Evolutionary conservation across 2,888 invertebrate species (phyloP).

Genomic region (Noctua pronuba): DNA sequence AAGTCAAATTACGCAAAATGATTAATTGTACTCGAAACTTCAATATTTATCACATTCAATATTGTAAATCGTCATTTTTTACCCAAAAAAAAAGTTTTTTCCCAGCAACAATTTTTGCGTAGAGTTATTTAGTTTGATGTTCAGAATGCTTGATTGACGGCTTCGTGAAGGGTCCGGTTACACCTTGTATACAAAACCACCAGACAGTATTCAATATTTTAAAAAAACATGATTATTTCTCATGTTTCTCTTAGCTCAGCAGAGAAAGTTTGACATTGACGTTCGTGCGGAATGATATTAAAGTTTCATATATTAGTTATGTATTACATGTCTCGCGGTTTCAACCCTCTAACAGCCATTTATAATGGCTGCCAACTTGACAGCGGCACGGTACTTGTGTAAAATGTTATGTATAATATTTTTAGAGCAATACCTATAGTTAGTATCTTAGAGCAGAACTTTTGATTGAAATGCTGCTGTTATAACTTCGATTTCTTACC

Average conservation of each 20-base stretch:
- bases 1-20: too few relatives aligned
- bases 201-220: not conserved
- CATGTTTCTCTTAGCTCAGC: not conserved
- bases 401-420: too few relatives aligned
- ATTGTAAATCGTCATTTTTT: too few relatives aligned
- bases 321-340: constrained; percentile 3
- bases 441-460: not conserved
- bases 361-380: constrained; percentile 6
- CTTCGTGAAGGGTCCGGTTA: not conserved
- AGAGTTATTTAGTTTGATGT: too few relatives aligned
- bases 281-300: constrained; percentile 3
- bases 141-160: too few relatives aligned
- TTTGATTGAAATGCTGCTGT: not conserved
- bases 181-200: not conserved
- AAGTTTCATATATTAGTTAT: constrained; percentile 14
- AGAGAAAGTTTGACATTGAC: not conserved
- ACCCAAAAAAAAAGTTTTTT: too few relatives aligned
- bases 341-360: not conserved
- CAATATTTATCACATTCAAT: not conserved
- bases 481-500: not conserved
- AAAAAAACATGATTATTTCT: not conserved
- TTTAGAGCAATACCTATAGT: too few relatives aligned
- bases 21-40: not conserved
- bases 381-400: not conserved
- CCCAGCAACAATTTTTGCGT: too few relatives aligned